Evolutionary conservation across 2,888 invertebrate species (phyloP).

Genomic region (Caenorhabditis uteleia): DNA sequence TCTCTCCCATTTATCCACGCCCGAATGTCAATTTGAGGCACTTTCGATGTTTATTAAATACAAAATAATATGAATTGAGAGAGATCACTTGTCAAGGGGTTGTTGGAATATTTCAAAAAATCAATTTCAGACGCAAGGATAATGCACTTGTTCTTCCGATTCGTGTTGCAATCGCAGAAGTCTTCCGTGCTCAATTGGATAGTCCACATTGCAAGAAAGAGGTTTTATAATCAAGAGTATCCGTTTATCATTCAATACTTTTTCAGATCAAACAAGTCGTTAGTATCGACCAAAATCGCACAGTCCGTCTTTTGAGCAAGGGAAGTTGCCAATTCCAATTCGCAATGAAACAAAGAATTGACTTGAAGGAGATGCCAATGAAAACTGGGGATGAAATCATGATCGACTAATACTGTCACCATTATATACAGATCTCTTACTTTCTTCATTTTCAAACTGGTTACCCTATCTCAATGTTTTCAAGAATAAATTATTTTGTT

Average conservation of each 20-base stretch:
- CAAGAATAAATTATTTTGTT: conserved; percentile 24
- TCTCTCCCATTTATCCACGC: conserved; percentile 5
- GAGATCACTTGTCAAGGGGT: neutral
- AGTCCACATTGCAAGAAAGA: conserved; percentile 56
- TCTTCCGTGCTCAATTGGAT: conserved; percentile 55
- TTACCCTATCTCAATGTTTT: too few relatives aligned
- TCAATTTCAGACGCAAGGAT: conserved; percentile 54
- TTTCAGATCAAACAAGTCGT: conserved; percentile 51
- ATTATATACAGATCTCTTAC: conserved; percentile 6
- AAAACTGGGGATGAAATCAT: conserved; percentile 29
- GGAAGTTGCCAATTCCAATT: conserved; percentile 69
- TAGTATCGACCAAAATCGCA: conserved; percentile 55
- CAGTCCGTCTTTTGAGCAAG: conserved; percentile 61
- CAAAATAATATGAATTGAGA: conserved; percentile 25
- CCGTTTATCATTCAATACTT: conserved; percentile 18
- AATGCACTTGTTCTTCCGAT: conserved; percentile 66
- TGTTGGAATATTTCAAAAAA: neutral
- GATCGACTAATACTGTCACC: conserved; percentile 23
- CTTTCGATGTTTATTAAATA: conserved; percentile 19
- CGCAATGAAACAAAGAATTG: conserved; percentile 68
- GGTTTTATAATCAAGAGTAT: conserved; percentile 24
- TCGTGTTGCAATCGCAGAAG: conserved; percentile 62
- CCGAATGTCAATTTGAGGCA: too few relatives aligned
- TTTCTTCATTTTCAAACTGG: too few relatives aligned
- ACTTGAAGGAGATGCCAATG: conserved; percentile 60